phyloP scores from a whole-genome alignment of 2,888 invertebrate species.

The Ormyrus pomaceus region DNA sequence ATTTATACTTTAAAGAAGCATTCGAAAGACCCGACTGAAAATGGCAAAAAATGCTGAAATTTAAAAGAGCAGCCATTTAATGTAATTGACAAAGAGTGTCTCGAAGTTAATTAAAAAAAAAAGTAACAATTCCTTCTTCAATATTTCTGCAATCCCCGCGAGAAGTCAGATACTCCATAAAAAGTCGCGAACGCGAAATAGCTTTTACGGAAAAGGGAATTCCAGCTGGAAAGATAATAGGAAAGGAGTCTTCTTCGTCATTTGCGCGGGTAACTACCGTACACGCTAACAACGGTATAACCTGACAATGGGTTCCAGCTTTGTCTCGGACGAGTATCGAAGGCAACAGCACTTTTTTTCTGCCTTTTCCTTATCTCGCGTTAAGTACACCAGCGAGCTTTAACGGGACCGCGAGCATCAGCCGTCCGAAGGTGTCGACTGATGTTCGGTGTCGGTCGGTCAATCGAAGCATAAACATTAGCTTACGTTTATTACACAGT shows the following conservation, averaged over 20 bases:
- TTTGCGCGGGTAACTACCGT: constrained; percentile 32
- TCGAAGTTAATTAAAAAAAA: no score
- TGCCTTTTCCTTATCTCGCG: background rate
- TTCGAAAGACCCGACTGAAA: no score
- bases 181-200: background rate
- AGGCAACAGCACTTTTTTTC: constrained; percentile 1
- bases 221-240: background rate
- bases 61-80: no score
- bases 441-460: background rate
- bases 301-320: constrained; percentile 16
- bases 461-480: constrained; percentile 14
- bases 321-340: constrained; percentile 35
- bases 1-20: no score
- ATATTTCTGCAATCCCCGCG: no score
- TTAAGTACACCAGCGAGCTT: background rate
- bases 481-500: background rate
- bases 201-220: background rate
- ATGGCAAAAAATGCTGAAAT: no score
- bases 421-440: background rate
- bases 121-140: no score
- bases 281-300: constrained; percentile 23
- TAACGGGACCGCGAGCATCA: constrained; percentile 32
- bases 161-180: no score
- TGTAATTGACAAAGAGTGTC: no score
- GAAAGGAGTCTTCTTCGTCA: constrained; percentile 10